phyloP scores from a whole-genome alignment of 1,140 invertebrate genomes.

The Chironomus tepperi region DNA sequence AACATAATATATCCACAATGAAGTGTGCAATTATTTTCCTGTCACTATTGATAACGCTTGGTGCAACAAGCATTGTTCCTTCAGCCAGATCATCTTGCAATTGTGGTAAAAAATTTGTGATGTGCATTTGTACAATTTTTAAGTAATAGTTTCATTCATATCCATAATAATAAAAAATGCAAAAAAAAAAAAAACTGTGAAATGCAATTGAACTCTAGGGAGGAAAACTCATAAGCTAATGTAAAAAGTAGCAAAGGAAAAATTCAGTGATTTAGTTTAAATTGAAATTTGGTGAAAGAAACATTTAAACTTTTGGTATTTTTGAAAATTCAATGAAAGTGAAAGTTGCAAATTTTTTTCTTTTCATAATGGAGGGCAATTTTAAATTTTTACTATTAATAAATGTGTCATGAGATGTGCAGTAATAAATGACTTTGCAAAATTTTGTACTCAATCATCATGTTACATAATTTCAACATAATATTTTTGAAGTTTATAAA shows the following conservation, averaged over 20 bases:
- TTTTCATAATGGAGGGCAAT: neutral
- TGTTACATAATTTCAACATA: neutral
- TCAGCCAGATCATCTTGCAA: neutral
- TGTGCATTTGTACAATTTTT: too few species aligned
- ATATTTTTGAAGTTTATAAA: neutral
- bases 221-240: too few species aligned
- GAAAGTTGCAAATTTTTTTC: neutral
- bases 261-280: too few species aligned
- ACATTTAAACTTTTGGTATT: too few species aligned
- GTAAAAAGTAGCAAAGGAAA: too few species aligned
- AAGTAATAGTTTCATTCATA: too few species aligned
- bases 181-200: too few species aligned
- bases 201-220: too few species aligned
- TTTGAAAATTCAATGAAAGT: neutral
- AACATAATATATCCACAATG: neutral
- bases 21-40: neutral
- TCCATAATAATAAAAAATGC: too few species aligned
- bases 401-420: neutral
- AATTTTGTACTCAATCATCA: neutral
- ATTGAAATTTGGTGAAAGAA: neutral
- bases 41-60: neutral
- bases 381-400: neutral
- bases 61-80: neutral
- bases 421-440: neutral
- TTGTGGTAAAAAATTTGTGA: conserved; percentile 13